These are phyloP conservation scores for Platygyra sinensis DNA, from an alignment of 64 coral and sea anemone species.

Conservation along the genomic window DNA sequence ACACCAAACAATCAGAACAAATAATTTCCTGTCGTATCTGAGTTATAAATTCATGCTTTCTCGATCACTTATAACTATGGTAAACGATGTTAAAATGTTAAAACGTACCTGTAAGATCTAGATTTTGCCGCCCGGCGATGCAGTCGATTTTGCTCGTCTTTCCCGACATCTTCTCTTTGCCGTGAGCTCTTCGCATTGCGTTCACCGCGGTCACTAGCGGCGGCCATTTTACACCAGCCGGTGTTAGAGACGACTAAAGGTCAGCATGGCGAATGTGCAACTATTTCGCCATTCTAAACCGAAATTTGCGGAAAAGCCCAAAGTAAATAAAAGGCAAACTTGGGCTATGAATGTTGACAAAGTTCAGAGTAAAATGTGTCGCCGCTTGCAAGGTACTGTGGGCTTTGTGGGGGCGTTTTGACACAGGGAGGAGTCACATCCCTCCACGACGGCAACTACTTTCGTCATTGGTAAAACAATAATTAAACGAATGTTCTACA, in stretches of 20 bases:
- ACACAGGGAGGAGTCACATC: neutral
- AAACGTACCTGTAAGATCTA: conserved; percentile 69
- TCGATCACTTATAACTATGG: neutral
- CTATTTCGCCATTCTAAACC: conserved; percentile 13
- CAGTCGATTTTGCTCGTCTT: conserved; percentile 2
- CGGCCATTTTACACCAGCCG: conserved; percentile 20
- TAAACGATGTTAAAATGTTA: conserved; percentile 7
- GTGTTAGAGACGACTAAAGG: neutral
- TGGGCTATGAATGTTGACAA: conserved; percentile 17
- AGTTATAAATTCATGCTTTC: conserved; percentile 16
- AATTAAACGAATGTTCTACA: too few relatives aligned
- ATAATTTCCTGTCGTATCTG: conserved; percentile 33
- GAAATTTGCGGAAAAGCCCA: conserved; percentile 11
- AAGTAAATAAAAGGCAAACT: conserved; percentile 25
- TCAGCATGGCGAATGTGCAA: conserved; percentile 4
- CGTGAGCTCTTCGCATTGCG: neutral
- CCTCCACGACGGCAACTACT: too few relatives aligned
- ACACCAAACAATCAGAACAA: conserved; percentile 6
- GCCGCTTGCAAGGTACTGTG: conserved; percentile 18
- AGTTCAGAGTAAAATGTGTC: neutral
- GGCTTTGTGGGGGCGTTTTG: conserved; percentile 34
- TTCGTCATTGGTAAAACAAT: too few relatives aligned
- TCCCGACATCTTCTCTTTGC: neutral
- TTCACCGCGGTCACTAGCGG: neutral
- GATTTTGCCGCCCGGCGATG: conserved; percentile 58